Conservation (phyloP, 1,140 invertebrate genomes). For the Philotrypesis tridentata region DNA sequence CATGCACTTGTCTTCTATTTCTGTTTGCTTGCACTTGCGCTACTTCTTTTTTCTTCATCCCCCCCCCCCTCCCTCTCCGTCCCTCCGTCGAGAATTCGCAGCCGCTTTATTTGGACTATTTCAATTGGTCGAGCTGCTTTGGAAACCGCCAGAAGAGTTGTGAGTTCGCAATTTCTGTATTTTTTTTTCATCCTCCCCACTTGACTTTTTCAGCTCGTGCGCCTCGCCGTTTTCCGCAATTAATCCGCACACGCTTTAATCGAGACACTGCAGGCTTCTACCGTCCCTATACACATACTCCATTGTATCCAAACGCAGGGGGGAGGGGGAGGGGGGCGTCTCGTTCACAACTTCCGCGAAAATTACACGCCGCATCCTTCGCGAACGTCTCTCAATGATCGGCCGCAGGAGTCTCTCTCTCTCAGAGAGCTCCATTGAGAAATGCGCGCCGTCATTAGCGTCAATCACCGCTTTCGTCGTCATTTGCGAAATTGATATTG, state of each 20-base stretch:
- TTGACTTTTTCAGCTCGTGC: not conserved
- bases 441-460: not conserved
- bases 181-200: not conserved
- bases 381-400: too few relatives aligned
- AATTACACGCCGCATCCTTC: too few relatives aligned
- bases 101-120: not conserved
- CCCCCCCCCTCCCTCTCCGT: not conserved
- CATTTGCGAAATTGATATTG: not conserved
- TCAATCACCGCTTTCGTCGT: not conserved
- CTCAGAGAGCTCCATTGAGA: too few relatives aligned
- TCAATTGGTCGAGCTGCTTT: not conserved
- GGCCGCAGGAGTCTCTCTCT: too few relatives aligned
- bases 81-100: not conserved
- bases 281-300: too few relatives aligned
- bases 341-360: not conserved
- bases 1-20: slow-evolving; percentile 33
- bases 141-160: not conserved
- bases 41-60: not conserved
- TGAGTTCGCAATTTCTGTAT: not conserved
- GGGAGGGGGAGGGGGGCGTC: too few relatives aligned
- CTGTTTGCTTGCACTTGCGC: slow-evolving; percentile 10
- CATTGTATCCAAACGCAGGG: not conserved
- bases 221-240: not conserved
- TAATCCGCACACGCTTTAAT: not conserved
- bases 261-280: too few relatives aligned